A percentile compares a stretch with the other conserved stretches of the same genome.
These are phyloP conservation scores for Vanessa tameamea DNA, from an alignment of 1,140 invertebrate species.

Conservation along the genomic window DNA sequence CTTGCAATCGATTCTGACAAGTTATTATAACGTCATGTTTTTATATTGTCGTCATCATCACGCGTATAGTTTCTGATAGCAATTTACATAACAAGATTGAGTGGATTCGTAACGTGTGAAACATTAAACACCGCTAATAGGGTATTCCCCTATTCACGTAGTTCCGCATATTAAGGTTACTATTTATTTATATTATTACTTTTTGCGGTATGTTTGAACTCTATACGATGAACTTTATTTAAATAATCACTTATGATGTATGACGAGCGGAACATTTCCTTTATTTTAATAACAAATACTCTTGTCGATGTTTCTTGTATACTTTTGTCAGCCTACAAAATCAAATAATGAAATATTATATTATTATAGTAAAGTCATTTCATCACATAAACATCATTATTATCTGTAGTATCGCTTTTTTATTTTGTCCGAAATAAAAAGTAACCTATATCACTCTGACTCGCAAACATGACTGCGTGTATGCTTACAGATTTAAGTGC, in stretches of 20 bases:
- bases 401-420: no score
- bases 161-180: conserved; percentile 18
- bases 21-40: conserved; percentile 18
- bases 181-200: conserved; percentile 6
- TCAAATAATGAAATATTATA: no score
- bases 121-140: conserved; percentile 1
- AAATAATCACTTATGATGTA: not conserved
- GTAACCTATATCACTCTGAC: no score
- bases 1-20: not conserved
- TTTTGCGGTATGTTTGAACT: not conserved
- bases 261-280: not conserved
- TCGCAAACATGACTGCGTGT: no score
- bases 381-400: no score
- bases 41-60: conserved; percentile 6
- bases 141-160: conserved; percentile 21
- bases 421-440: no score
- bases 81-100: conserved; percentile 22
- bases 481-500: no score
- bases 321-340: no score
- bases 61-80: conserved; percentile 4
- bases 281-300: not conserved
- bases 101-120: conserved; percentile 20
- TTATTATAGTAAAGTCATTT: no score
- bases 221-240: not conserved
- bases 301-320: no score